Conservation (phyloP, 1,140 invertebrate genomes). For the Drosophila trapezifrons region DNA sequence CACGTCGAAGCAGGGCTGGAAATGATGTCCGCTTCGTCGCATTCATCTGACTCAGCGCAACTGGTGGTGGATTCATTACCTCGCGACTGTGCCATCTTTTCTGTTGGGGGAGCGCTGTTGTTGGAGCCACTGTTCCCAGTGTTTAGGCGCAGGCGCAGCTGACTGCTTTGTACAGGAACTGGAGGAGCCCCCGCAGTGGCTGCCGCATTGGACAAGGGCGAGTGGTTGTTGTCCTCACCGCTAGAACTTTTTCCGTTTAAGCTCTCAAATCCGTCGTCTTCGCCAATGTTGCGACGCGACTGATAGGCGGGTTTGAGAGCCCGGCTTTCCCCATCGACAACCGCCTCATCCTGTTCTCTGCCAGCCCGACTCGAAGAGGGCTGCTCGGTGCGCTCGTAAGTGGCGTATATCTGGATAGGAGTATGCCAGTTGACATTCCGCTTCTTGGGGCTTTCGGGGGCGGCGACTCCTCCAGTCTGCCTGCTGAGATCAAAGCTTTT, state of each 20-base stretch:
- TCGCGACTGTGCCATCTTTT: slow-evolving; percentile 28
- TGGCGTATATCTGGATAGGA: slow-evolving; percentile 75
- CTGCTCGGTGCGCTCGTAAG: slow-evolving; percentile 58
- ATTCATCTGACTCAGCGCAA: slow-evolving; percentile 85
- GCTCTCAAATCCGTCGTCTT: slow-evolving; percentile 94
- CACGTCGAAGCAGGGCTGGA: slow-evolving; percentile 83
- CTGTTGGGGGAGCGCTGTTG: slow-evolving; percentile 22
- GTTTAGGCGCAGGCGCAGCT: slow-evolving; percentile 73
- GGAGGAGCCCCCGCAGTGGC: not conserved
- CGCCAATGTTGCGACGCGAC: slow-evolving; percentile 82
- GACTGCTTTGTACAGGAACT: slow-evolving; percentile 32
- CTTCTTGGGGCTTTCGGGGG: slow-evolving; percentile 70
- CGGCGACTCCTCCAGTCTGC: slow-evolving; percentile 24
- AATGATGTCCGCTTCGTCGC: slow-evolving; percentile 85
- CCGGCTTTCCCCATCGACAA: slow-evolving; percentile 3
- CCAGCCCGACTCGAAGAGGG: slow-evolving; percentile 49
- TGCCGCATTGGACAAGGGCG: slow-evolving; percentile 51
- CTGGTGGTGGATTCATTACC: slow-evolving; percentile 62
- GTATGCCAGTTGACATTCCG: slow-evolving; percentile 83
- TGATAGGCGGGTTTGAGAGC: slow-evolving; percentile 25
- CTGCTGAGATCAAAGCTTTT: slow-evolving; percentile 50
- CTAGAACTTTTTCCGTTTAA: slow-evolving; percentile 92
- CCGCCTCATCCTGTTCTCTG: not conserved
- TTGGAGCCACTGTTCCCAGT: slow-evolving; percentile 7
- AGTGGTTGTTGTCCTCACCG: slow-evolving; percentile 86